These are phyloP conservation scores for Drosophila acutilabella DNA, from an alignment of 2,888 invertebrate species.

Conservation along the genomic window DNA sequence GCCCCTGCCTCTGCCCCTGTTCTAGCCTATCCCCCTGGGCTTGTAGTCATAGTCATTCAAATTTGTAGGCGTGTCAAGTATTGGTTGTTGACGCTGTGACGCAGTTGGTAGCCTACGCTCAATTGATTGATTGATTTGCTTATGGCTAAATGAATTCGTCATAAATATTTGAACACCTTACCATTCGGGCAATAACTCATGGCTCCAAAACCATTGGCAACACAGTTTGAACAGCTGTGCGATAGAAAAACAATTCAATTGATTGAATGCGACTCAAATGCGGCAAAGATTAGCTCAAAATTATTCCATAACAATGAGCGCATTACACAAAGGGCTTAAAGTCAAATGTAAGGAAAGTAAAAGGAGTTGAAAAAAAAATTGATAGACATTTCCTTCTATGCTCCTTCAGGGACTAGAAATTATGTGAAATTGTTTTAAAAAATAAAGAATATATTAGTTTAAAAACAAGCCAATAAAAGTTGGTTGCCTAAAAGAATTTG, in stretches of 20 bases:
- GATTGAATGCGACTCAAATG: constrained; percentile 32
- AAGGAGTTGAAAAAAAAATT: background rate
- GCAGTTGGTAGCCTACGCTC: constrained; percentile 35
- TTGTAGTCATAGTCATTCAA: constrained; percentile 2
- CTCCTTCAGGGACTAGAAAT: background rate
- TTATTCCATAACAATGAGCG: background rate
- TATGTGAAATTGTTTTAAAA: too few relatives aligned
- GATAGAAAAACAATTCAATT: constrained; percentile 21
- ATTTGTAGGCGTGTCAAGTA: constrained; percentile 24
- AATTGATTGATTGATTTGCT: constrained; percentile 68
- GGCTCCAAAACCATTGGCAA: constrained; percentile 13
- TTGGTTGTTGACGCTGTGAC: constrained; percentile 11
- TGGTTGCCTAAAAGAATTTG: too few relatives aligned
- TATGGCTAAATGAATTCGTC: constrained; percentile 59
- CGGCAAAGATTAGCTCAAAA: constrained; percentile 9
- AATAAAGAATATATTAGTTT: too few relatives aligned
- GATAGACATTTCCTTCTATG: background rate
- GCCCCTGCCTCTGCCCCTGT: background rate
- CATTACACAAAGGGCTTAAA: background rate
- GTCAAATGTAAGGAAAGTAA: background rate
- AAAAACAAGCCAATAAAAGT: too few relatives aligned
- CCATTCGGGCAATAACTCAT: constrained; percentile 29
- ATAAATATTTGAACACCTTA: constrained; percentile 57
- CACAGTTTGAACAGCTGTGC: constrained; percentile 43
- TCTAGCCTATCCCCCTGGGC: background rate